These are phyloP conservation scores for Clarias laeviceps DNA, from an alignment of 2,797 vertebrate genomes.

Conservation along the genomic window DNA sequence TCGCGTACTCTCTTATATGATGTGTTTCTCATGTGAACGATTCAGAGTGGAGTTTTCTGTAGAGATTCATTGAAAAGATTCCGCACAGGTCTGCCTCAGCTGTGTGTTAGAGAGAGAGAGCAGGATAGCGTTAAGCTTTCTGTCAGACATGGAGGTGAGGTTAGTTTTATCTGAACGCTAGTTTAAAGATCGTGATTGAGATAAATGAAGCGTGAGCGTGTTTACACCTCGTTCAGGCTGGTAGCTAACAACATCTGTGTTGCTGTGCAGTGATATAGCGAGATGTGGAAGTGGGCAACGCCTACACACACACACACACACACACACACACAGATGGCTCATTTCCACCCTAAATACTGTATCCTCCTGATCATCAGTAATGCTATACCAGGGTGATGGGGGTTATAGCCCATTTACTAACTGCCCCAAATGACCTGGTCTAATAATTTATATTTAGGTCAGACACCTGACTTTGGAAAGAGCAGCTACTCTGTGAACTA, in stretches of 20 bases:
- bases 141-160: background rate
- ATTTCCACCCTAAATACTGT: constrained; percentile 10
- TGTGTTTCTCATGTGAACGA: background rate
- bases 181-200: background rate
- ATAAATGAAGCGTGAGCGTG: background rate
- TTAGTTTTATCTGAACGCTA: background rate
- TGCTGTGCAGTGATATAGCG: background rate
- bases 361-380: background rate
- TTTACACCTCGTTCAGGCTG: background rate
- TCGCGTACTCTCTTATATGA: background rate
- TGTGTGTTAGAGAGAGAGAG: background rate
- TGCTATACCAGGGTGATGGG: background rate
- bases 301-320: constrained; percentile 65
- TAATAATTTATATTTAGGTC: background rate
- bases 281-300: constrained; percentile 65
- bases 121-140: too few species aligned
- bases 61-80: background rate
- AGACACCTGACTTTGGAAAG: background rate
- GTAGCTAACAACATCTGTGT: background rate
- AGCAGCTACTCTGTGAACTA: background rate
- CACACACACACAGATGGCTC: constrained; percentile 57
- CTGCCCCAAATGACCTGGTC: background rate
- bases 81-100: background rate
- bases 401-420: too few species aligned
- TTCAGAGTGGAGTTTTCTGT: background rate